A percentile compares a stretch with the other conserved stretches of the same genome.
These are phyloP conservation scores for Gastrophysa polygoni DNA, from an alignment of 2,888 invertebrate species.

Conservation along the genomic window DNA sequence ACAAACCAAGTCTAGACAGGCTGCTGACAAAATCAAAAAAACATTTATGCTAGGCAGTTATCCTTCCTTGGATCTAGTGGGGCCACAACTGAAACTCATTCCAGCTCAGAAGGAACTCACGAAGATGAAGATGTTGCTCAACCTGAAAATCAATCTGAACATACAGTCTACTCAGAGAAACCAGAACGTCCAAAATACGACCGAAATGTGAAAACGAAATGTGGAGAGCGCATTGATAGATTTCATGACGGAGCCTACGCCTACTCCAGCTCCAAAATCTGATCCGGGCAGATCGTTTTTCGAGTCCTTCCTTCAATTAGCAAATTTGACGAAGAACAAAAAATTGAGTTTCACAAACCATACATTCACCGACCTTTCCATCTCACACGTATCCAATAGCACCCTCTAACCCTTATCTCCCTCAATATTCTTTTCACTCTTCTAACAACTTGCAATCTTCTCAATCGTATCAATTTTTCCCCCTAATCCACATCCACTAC, in stretches of 20 bases:
- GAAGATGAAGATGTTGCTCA: constrained; percentile 6
- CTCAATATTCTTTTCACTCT: background rate
- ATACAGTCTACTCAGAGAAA: background rate
- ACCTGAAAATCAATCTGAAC: constrained; percentile 1
- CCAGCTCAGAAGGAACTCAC: background rate
- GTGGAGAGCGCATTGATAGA: constrained; percentile 6
- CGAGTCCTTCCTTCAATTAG: constrained; percentile 5
- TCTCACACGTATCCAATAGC: no score
- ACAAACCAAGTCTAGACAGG: constrained; percentile 5
- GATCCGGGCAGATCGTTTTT: background rate
- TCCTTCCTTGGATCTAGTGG: no score
- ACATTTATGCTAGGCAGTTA: background rate
- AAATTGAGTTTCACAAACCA: constrained; percentile 5
- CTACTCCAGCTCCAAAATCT: background rate
- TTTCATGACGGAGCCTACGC: constrained; percentile 7
- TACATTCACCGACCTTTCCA: background rate
- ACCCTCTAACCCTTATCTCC: background rate
- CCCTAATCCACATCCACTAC: constrained; percentile 1
- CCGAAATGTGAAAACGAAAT: background rate
- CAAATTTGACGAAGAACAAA: constrained; percentile 2
- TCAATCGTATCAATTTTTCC: background rate
- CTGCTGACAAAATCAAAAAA: background rate
- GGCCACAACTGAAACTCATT: no score
- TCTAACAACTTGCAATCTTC: background rate
- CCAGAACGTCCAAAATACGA: constrained; percentile 1